These are phyloP conservation scores for Labia minor DNA, from an alignment of 2,888 invertebrate genomes.

Conservation along the genomic window DNA sequence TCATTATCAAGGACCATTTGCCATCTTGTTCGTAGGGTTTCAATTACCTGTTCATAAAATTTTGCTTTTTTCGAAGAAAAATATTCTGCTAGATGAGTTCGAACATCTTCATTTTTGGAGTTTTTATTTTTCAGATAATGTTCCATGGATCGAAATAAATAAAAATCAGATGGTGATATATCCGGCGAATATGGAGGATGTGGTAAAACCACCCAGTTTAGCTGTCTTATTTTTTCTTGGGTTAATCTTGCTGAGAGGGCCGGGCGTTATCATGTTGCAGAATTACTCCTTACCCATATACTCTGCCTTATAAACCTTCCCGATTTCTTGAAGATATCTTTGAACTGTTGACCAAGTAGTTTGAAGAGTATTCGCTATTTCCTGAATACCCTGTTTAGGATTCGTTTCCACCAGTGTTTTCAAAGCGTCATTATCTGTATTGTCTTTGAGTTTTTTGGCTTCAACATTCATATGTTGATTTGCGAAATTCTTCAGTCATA, in stretches of 20 bases:
- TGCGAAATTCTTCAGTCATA: too few species aligned
- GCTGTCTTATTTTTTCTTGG: neutral
- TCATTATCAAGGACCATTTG: neutral
- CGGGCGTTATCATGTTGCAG: neutral
- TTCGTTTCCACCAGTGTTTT: neutral
- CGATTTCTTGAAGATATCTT: too few species aligned
- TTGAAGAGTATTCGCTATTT: neutral
- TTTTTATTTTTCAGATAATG: too few species aligned
- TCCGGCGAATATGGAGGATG: neutral
- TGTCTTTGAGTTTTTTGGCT: too few species aligned
- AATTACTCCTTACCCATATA: neutral
- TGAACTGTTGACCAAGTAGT: too few species aligned
- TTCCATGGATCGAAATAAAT: too few species aligned
- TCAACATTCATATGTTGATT: too few species aligned
- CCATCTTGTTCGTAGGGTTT: neutral
- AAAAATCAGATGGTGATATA: neutral
- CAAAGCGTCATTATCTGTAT: neutral
- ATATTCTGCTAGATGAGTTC: too few species aligned
- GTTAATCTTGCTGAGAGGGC: neutral
- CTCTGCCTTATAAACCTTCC: too few species aligned
- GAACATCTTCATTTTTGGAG: neutral
- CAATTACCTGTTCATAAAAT: too few species aligned
- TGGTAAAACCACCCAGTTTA: neutral
- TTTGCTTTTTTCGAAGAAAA: too few species aligned
- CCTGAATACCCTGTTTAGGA: neutral